phyloP scores from a whole-genome alignment of 2,888 invertebrate species.

The Acleris holmiana region DNA sequence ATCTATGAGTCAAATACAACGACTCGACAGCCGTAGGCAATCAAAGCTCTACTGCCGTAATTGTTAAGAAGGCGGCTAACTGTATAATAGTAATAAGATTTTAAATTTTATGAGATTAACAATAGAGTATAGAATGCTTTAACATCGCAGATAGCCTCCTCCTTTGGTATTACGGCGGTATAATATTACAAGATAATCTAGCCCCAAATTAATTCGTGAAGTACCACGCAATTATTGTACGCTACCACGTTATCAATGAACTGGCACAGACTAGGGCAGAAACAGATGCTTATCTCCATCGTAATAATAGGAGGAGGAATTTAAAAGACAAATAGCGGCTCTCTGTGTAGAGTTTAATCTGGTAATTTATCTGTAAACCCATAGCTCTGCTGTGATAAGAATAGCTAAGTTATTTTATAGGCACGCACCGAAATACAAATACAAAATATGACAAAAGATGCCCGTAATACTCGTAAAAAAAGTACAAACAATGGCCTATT shows the following conservation, averaged over 20 bases:
- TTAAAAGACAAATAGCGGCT: conserved; percentile 1
- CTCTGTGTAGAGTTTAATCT: conserved; percentile 7
- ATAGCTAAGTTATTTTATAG: too few relatives aligned
- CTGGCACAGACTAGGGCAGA: conserved; percentile 14
- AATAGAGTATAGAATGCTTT: too few relatives aligned
- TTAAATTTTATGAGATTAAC: too few relatives aligned
- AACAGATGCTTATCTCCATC: conserved; percentile 17
- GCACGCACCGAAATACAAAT: too few relatives aligned
- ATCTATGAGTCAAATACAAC: neutral
- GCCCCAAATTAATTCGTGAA: conserved; percentile 44
- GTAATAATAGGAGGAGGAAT: conserved; percentile 12
- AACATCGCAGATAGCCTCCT: too few relatives aligned
- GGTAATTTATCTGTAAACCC: neutral
- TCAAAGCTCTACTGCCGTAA: conserved; percentile 12
- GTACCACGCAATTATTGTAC: conserved; percentile 44
- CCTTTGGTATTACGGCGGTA: too few relatives aligned
- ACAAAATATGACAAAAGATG: too few relatives aligned
- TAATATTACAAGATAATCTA: conserved; percentile 15
- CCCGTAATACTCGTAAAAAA: too few relatives aligned
- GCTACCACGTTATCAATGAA: conserved; percentile 44
- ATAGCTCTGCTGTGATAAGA: neutral
- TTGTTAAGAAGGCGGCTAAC: too few relatives aligned
- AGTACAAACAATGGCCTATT: too few relatives aligned
- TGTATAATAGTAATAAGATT: too few relatives aligned
- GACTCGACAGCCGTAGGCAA: conserved; percentile 1